Base-by-base conservation (phyloP, 2,888 invertebrate genomes). In the Andrena minutula region DNA sequence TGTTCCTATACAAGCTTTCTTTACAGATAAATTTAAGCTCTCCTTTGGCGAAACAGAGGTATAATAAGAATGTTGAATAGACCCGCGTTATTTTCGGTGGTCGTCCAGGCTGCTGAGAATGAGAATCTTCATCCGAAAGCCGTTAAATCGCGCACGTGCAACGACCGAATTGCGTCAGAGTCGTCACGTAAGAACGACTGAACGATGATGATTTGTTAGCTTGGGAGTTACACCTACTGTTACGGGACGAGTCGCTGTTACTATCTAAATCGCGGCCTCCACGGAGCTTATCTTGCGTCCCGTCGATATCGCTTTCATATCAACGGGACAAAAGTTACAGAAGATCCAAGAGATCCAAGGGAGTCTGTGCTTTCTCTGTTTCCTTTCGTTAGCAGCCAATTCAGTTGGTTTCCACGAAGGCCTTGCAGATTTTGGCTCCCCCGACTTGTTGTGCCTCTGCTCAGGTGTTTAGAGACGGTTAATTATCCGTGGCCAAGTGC, bases 181-280 rank as follows among this genome's bases (percentile, higher is more conserved):
- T 56, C 64, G 51, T 84, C 82, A 74, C 76, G 74, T 87, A 87
- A 87, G 74, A 76, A 30, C 64, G 49, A 41, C 75, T 64, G 71
- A 77, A 79, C 83, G 82, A 77, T 86, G 71, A 79, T 72, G 83
- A 79, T 75, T 70, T 69, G 79, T 83, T 69, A 75, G 75, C 68
- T 75, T 79, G 75, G 58, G 30, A 61, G 51, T 72, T 77, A 64
- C 26, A 77, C 16, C 75, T 47, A 49, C 60, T 49, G 71, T 72
- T 68, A 71, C 78, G 53, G 7, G n/a, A 23, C 49, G 23, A 49
- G n/a, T n/a, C 8, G 28, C 10, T 10, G 49, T 41, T 41, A 16
- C 16, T 41, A 41, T 41, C 41, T 41, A 41, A 41, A 41, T 41
- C 41, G 5, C 16, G 16, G 41, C 4, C 41, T 41, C 41, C 41